Evolutionary conservation across 2,888 invertebrate genomes (phyloP).

Genomic region (Thelaira solivaga): DNA sequence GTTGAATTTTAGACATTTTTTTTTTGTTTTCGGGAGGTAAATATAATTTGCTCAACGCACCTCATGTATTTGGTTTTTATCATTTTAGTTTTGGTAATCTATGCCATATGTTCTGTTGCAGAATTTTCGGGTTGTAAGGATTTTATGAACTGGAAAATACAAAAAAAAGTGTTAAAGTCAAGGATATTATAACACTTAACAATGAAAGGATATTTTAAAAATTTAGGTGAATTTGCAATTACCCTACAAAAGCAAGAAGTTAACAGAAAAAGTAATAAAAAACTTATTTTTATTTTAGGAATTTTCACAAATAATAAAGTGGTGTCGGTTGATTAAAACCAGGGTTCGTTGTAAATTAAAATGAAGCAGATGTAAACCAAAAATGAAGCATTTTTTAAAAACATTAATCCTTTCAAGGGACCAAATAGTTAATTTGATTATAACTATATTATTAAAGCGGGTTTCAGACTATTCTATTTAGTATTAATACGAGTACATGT

Average conservation of each 20-base stretch:
- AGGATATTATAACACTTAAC: slow-evolving; percentile 58
- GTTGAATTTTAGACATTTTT: slow-evolving; percentile 47
- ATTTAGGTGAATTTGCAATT: not conserved
- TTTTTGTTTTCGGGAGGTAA: slow-evolving; percentile 48
- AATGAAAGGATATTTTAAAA: slow-evolving; percentile 12
- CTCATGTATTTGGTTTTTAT: slow-evolving; percentile 4
- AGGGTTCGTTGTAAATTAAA: no score
- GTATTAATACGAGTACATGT: no score
- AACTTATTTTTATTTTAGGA: no score
- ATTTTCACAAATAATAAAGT: no score
- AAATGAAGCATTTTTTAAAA: no score
- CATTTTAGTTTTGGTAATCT: slow-evolving; percentile 31
- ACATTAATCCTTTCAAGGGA: no score
- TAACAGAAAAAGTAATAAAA: no score
- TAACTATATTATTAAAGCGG: no score
- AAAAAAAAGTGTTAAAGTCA: slow-evolving; percentile 57
- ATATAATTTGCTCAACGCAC: slow-evolving; percentile 1
- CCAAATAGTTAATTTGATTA: no score
- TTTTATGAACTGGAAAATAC: slow-evolving; percentile 44
- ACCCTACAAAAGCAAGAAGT: not conserved
- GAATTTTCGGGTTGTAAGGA: slow-evolving; percentile 15
- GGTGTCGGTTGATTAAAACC: no score
- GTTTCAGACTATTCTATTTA: no score
- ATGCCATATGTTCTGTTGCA: slow-evolving; percentile 45
- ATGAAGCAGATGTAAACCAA: no score